Percentiles rank a stretch among this genome's conserved stretches.
phyloP scores from a whole-genome alignment of 2,113 vertebrate genomes.

The Hemiscyllium ocellatum region DNA sequence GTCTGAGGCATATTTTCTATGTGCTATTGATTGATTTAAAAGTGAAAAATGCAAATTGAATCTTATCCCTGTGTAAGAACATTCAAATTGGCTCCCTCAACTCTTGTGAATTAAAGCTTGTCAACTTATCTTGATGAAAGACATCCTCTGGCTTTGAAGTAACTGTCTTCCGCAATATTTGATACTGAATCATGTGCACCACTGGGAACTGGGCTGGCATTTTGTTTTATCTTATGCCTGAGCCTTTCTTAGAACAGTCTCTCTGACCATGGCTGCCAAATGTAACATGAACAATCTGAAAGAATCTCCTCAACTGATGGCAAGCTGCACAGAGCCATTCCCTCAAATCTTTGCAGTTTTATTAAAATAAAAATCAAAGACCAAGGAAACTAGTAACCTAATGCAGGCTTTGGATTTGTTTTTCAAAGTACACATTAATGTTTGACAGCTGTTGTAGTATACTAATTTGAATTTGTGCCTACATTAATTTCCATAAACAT shows the following conservation, averaged over 20 bases:
- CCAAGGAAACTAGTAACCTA: background rate
- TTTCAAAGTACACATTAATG: background rate
- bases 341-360: background rate
- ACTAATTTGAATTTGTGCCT: background rate
- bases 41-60: slow-evolving; percentile 33
- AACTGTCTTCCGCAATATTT: slow-evolving; percentile 25
- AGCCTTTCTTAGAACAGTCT: background rate
- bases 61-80: background rate
- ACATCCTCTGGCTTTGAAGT: slow-evolving; percentile 12
- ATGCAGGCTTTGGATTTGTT: background rate
- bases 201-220: slow-evolving; percentile 26
- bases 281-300: background rate
- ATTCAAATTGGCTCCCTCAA: background rate
- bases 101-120: slow-evolving; percentile 20
- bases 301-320: background rate
- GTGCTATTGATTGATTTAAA: slow-evolving; percentile 9
- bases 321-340: background rate
- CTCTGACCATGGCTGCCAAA: background rate
- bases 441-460: background rate
- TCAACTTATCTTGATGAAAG: slow-evolving; percentile 29
- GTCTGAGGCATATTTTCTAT: background rate
- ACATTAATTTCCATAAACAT: background rate
- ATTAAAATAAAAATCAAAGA: background rate
- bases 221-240: slow-evolving; percentile 11
- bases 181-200: background rate